These are phyloP conservation scores for Spilosoma lubricipeda DNA, from an alignment of 2,888 invertebrate species.

Conservation along the genomic window DNA sequence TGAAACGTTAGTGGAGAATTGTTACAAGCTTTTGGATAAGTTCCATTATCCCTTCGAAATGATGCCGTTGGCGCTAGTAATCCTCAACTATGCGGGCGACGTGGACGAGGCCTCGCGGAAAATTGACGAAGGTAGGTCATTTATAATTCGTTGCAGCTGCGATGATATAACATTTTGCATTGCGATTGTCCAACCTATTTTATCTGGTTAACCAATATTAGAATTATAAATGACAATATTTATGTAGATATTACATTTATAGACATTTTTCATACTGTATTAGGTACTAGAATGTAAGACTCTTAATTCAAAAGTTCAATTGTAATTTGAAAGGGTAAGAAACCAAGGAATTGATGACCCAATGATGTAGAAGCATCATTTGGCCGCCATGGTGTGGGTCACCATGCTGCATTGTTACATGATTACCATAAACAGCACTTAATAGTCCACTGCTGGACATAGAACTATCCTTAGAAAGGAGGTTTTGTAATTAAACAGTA, in stretches of 20 bases:
- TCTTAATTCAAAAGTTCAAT: no score
- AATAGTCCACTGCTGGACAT: no score
- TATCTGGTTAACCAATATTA: neutral
- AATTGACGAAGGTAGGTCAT: conserved; percentile 90
- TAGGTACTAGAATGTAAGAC: no score
- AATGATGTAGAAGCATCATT: no score
- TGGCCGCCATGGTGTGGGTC: no score
- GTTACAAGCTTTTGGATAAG: conserved; percentile 90
- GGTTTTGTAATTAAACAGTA: no score
- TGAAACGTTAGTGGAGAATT: conserved; percentile 89
- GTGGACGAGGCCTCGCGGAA: conserved; percentile 91
- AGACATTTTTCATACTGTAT: no score
- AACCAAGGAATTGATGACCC: no score
- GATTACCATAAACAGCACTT: no score
- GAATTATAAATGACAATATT: neutral
- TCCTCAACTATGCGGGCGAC: conserved; percentile 91
- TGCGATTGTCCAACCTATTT: neutral
- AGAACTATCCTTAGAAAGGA: no score
- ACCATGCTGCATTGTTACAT: no score
- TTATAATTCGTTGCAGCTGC: conserved; percentile 26
- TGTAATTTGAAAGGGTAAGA: no score
- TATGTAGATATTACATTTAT: neutral
- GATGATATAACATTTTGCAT: conserved; percentile 13
- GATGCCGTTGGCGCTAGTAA: conserved; percentile 92
- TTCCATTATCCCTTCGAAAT: conserved; percentile 93